A percentile compares a stretch with the other conserved stretches of the same genome.
These are phyloP conservation scores for Clunio marinus DNA, from an alignment of 2,888 invertebrate species.

Conservation along the genomic window DNA sequence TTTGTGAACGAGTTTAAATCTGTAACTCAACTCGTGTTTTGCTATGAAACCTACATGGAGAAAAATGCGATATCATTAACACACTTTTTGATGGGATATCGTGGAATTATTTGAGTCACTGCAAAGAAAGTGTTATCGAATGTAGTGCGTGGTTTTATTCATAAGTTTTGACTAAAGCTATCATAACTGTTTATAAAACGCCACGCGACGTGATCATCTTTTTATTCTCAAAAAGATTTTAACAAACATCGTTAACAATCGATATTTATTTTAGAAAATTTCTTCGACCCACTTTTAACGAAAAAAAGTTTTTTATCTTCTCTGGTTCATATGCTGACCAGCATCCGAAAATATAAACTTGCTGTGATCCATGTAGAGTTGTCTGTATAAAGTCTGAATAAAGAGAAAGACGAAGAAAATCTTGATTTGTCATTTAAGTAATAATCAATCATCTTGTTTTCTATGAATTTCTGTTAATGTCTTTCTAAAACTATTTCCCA, in stretches of 20 bases:
- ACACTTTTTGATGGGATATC: not conserved
- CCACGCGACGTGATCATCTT: not conserved
- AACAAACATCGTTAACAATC: constrained; percentile 15
- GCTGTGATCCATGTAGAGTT: not conserved
- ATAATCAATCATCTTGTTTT: no score
- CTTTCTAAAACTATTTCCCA: no score
- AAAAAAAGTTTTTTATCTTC: not conserved
- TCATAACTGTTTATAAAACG: constrained; percentile 8
- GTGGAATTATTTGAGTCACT: not conserved
- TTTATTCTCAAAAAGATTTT: constrained; percentile 9
- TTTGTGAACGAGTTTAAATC: no score
- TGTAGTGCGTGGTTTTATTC: no score
- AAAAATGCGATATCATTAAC: constrained; percentile 5
- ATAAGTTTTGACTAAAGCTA: no score
- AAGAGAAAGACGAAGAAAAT: not conserved
- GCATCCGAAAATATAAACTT: constrained; percentile 27
- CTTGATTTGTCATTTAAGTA: no score
- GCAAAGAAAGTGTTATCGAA: constrained; percentile 17
- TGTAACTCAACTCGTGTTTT: not conserved
- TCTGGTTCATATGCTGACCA: constrained; percentile 1
- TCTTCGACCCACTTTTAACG: constrained; percentile 34
- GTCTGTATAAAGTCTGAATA: no score
- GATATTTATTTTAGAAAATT: constrained; percentile 39
- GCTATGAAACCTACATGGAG: not conserved
- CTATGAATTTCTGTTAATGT: no score